These are phyloP conservation scores for Neotragus moschatus DNA, from an alignment of 2,113 vertebrate species.

Conservation along the genomic window DNA sequence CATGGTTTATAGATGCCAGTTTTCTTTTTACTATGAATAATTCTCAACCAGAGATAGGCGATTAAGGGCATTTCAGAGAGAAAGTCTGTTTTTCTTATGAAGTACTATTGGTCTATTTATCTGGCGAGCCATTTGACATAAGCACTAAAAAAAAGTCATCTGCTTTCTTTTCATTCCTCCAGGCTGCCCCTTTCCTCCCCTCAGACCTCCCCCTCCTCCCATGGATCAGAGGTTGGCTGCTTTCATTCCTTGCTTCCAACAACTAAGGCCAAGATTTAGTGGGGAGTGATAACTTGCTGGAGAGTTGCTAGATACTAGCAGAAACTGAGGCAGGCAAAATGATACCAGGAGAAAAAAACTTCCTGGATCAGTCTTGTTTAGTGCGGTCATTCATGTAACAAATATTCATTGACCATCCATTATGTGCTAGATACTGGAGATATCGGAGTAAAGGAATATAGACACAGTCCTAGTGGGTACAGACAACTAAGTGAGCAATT, in stretches of 20 bases:
- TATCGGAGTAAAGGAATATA: neutral
- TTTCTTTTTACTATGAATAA: neutral
- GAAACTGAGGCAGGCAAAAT: neutral
- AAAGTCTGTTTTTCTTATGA: neutral
- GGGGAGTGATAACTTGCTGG: neutral
- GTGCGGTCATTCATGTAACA: neutral
- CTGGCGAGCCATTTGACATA: neutral
- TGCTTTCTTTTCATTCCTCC: neutral
- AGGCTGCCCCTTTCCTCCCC: neutral
- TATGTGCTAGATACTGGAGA: neutral
- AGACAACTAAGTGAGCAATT: neutral
- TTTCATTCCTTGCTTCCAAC: neutral
- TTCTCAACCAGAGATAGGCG: neutral
- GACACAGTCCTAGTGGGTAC: neutral
- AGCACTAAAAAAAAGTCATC: neutral
- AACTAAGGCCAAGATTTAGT: neutral
- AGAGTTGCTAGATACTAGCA: neutral
- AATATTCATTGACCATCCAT: neutral
- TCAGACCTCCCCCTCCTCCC: neutral
- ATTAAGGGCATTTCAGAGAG: neutral
- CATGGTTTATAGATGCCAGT: neutral
- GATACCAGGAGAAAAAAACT: neutral
- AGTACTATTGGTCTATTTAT: neutral
- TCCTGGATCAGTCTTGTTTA: neutral
- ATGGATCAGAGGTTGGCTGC: neutral